These are phyloP conservation scores for Lasiurus borealis DNA, from an alignment of 2,113 vertebrate species.

Conservation along the genomic window DNA sequence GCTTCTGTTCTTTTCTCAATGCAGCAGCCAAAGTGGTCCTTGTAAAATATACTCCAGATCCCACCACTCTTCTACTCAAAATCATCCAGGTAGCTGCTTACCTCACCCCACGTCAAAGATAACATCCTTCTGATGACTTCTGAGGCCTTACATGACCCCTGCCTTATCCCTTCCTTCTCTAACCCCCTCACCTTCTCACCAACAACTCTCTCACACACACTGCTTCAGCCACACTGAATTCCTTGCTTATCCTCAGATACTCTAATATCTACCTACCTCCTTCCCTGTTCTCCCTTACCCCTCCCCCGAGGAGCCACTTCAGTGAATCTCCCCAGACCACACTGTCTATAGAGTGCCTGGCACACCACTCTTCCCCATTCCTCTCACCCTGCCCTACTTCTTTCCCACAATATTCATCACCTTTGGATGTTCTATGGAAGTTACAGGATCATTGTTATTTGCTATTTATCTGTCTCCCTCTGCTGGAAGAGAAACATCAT, in stretches of 20 bases:
- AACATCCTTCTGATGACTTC: not conserved
- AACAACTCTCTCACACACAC: not conserved
- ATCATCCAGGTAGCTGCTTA: not conserved
- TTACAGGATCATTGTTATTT: not conserved
- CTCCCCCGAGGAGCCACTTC: not conserved
- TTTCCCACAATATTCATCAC: not conserved
- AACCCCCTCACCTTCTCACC: not conserved
- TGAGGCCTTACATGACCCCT: too few relatives aligned
- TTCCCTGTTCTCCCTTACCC: not conserved
- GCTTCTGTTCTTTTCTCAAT: not conserved
- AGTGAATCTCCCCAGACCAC: not conserved
- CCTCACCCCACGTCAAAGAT: not conserved
- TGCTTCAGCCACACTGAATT: not conserved
- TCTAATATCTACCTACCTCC: not conserved
- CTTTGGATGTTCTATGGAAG: not conserved
- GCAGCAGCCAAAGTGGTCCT: not conserved
- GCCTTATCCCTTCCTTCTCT: not conserved
- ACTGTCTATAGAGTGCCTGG: too few relatives aligned
- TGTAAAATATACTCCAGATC: not conserved
- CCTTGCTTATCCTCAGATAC: not conserved
- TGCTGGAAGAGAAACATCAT: slow-evolving; percentile 38
- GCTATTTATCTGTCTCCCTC: slow-evolving; percentile 50
- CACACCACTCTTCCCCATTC: fast-evolving
- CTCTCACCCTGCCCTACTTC: not conserved
- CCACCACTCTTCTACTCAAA: not conserved